These are phyloP conservation scores for Tetragonisca angustula DNA, from an alignment of 2,888 invertebrate species.

Conservation along the genomic window DNA sequence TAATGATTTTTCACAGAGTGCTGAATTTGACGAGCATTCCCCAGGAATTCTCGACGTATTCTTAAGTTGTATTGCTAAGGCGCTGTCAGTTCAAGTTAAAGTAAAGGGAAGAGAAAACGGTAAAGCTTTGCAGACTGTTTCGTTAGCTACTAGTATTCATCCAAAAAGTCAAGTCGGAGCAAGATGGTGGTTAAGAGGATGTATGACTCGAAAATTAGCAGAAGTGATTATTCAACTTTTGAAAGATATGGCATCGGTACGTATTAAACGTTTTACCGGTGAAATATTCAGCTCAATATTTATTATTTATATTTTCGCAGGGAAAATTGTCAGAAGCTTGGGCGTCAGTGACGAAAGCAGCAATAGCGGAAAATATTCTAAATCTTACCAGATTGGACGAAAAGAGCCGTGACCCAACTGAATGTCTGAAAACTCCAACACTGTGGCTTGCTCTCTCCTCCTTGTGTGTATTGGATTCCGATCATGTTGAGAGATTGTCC, in stretches of 20 bases:
- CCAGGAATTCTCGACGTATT: slow-evolving; percentile 95
- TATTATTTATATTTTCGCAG: slow-evolving; percentile 83
- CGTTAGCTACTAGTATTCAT: slow-evolving; percentile 87
- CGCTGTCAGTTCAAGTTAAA: slow-evolving; percentile 95
- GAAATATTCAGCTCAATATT: neutral
- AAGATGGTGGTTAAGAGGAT: slow-evolving; percentile 95
- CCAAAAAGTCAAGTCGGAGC: slow-evolving; percentile 86
- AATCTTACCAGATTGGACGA: slow-evolving; percentile 93
- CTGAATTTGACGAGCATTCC: slow-evolving; percentile 85
- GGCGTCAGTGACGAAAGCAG: slow-evolving; percentile 94
- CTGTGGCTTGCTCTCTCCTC: slow-evolving; percentile 97
- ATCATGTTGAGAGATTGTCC: slow-evolving; percentile 93
- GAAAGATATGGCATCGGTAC: slow-evolving; percentile 96
- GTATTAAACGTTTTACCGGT: slow-evolving; percentile 69
- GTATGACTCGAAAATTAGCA: slow-evolving; percentile 93
- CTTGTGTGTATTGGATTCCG: slow-evolving; percentile 95
- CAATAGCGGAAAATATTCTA: slow-evolving; percentile 94
- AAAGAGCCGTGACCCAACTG: slow-evolving; percentile 89
- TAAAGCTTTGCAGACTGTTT: slow-evolving; percentile 85
- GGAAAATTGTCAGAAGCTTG: slow-evolving; percentile 94
- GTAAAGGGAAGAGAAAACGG: slow-evolving; percentile 87
- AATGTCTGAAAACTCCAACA: slow-evolving; percentile 93
- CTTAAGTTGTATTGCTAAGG: slow-evolving; percentile 95
- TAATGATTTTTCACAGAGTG: slow-evolving; percentile 83
- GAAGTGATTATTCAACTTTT: slow-evolving; percentile 94